Percentiles rank a stretch among this genome's conserved stretches.
These are phyloP conservation scores for Germaria angustata DNA, from an alignment of 2,888 invertebrate genomes.

Conservation along the genomic window DNA sequence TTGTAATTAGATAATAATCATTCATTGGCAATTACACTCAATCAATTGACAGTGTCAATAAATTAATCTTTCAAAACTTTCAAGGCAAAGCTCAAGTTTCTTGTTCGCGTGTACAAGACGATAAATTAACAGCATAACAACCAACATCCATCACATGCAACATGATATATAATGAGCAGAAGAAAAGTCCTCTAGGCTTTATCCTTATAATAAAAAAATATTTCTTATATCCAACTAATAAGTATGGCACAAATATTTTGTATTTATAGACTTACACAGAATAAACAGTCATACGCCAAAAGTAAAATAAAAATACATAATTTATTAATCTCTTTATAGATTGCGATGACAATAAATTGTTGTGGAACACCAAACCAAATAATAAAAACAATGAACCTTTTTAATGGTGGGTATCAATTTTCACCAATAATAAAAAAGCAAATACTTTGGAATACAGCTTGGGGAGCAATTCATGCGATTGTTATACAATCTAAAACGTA, in stretches of 20 bases:
- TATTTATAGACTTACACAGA: background rate
- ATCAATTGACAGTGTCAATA: constrained; percentile 65
- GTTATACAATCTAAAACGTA: constrained; percentile 57
- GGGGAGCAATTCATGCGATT: constrained; percentile 57
- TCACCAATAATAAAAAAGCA: constrained; percentile 21
- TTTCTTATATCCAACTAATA: constrained; percentile 18
- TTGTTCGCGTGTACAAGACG: constrained; percentile 46
- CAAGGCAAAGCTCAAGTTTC: constrained; percentile 9
- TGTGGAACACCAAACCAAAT: constrained; percentile 54
- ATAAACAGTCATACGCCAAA: constrained; percentile 6
- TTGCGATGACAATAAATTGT: constrained; percentile 51
- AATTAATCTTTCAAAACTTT: constrained; percentile 55
- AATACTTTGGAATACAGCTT: constrained; percentile 31
- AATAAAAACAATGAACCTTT: constrained; percentile 18
- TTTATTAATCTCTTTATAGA: constrained; percentile 65
- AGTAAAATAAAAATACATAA: constrained; percentile 58
- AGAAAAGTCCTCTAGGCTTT: constrained; percentile 24
- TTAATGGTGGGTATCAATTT: constrained; percentile 62
- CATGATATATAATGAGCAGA: constrained; percentile 39
- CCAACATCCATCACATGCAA: constrained; percentile 62
- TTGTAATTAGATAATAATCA: constrained; percentile 65
- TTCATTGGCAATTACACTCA: constrained; percentile 63
- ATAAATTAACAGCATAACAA: constrained; percentile 46
- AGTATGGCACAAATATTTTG: constrained; percentile 36
- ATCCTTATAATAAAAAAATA: background rate